Evolutionary conservation across 2,888 invertebrate genomes (phyloP), one percentile per base, ranked within the genome.

Genomic region (Phyllotreta cruciferae): DNA sequence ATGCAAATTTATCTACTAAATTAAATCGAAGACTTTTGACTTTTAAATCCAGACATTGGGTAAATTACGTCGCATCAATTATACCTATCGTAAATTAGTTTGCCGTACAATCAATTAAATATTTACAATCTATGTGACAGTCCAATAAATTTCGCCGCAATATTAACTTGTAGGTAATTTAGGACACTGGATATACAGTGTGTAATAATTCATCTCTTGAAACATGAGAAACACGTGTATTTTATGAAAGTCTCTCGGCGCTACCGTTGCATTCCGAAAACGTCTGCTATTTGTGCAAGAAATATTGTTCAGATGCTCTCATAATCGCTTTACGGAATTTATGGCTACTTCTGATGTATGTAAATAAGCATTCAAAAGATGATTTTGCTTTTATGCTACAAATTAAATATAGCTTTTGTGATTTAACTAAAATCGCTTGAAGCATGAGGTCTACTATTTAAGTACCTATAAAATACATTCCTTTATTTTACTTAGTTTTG

Each of bases 281-380:
- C 58, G 58, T 58, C 24, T 50, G 41, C 49, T 50, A 50, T 58
- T 49, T 58, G 50, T n/a, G 14, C 49, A 41, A 58, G 39, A 58
- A 58, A 58, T 58, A 58, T 58, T 58, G 50, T 58, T 39, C 50
- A 50, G 50, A 50, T 50, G 50, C 50, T 39, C 58, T 58, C 47
- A 58, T 50, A 50, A 58, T 58, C 50, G 37, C 9, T 11, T 39
- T 58, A 13, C 14, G 3, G 13, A 58, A 50, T 58, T 58, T 58
- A 58, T 50, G 57, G n/a, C 9, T n/a, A 7, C 24, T 47, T 24
- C 24, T 24, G 24, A 24, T 47, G 6, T 47, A 47, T 56, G 56
- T 13, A 47, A 49, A 14, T 2, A 10, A 37, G 52, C 11, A 14
- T 6, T 52, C 38, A 37, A 52, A 37, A 6, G 37, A 37, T 6